A percentile compares a stretch with the other conserved stretches of the same genome.
Evolutionary conservation across 2,797 vertebrate genomes (phyloP).

Genomic region (Falco naumanni): DNA sequence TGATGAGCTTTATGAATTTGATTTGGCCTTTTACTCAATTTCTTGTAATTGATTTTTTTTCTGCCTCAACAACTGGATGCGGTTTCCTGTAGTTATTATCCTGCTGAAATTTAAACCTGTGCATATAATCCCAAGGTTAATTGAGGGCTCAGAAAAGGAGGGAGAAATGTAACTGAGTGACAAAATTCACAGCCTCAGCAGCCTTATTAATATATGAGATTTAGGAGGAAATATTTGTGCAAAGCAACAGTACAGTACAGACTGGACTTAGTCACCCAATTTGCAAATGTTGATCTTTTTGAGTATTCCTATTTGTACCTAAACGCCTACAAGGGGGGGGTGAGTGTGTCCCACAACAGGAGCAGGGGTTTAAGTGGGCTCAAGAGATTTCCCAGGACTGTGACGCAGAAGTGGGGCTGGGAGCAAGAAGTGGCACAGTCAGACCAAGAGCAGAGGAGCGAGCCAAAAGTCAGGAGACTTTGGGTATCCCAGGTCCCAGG

Average conservation of each 20-base stretch:
- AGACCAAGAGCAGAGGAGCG: not conserved
- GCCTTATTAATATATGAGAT: not conserved
- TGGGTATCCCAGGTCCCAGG: not conserved
- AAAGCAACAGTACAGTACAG: not conserved
- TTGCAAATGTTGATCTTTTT: not conserved
- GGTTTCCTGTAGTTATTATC: not conserved
- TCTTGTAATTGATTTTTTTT: not conserved
- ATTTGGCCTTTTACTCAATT: constrained; percentile 5
- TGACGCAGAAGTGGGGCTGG: not conserved
- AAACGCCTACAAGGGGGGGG: not conserved
- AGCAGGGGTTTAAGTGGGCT: not conserved
- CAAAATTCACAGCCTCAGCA: not conserved
- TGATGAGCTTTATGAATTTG: constrained; percentile 18
- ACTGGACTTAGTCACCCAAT: not conserved
- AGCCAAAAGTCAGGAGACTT: not conserved
- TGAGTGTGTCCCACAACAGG: not conserved
- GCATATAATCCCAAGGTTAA: constrained; percentile 23
- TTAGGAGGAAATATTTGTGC: not conserved
- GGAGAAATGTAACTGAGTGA: not conserved
- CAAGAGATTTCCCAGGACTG: not conserved
- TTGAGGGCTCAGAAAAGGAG: not conserved
- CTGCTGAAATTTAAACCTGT: not conserved
- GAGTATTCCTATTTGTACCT: not conserved
- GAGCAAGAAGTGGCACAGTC: accelerated
- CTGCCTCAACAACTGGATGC: not conserved